Evolutionary conservation across 2,888 invertebrate species (phyloP), one percentile per base, ranked within the genome.

Genomic region (Eupithecia dodoneata): DNA sequence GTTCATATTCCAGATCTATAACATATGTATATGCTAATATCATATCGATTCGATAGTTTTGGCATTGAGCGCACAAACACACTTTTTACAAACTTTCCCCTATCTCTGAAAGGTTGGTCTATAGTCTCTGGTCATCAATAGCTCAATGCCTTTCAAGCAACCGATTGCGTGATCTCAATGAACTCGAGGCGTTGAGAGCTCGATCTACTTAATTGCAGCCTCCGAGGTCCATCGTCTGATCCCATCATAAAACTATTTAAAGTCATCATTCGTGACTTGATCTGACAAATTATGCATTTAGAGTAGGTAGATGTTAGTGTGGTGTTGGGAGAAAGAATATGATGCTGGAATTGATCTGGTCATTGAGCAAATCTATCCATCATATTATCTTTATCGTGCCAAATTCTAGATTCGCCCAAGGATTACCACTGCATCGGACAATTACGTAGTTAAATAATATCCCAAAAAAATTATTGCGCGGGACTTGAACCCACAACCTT

Each of bases 231-330:
- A 81, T 75, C 78, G 76, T 55, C 80, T 82, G 85, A 86, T 85
- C 84, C 84, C 85, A 84, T 86, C 87, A 85, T 82, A 81, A 80
- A 79, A 84, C 86, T 89, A 91, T 90, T 90, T 89, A 89, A 87
- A 90, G 87, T 87, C 90, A 89, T 89, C 89, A 86, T 84, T 89
- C 89, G 89, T 90, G 90, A 89, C 88, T 87, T 79, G 83, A 79
- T 79, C 80, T 75, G 80, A 85, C 84, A 87, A 88, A 90, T 90
- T 88, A 87, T 88, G 87, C 87, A 85, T 85, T 83, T 85, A 59
- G 42, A 30, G 30, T 63, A 63, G 18, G 13, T 52, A 15, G 52
- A 4, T 52, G 15, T 52, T n/a, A 0, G 76, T 80, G 74, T 85
- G 87, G 88, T 81, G 2, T 78, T 85, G 84, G 83, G 44, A 13